These are phyloP conservation scores for Lepidurus arcticus DNA, from an alignment of 1,140 invertebrate species.

Conservation along the genomic window DNA sequence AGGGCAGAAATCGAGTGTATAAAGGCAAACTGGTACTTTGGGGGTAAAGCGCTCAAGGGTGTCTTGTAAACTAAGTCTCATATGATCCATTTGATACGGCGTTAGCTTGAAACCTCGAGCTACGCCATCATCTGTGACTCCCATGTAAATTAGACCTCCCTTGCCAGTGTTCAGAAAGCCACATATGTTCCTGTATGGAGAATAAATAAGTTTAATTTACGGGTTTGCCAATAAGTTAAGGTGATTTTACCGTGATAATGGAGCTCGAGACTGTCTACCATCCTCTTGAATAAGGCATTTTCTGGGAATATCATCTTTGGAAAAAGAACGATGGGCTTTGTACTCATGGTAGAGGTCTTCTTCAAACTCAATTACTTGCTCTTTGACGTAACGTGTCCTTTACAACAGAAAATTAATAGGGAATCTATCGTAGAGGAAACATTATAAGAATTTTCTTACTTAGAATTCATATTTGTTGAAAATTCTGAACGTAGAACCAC, in stretches of 20 bases:
- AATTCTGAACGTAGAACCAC: too few relatives aligned
- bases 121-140: conserved; percentile 43
- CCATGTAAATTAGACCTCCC: conserved; percentile 44
- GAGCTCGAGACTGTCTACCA: background rate
- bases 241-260: conserved; percentile 23
- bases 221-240: too few relatives aligned
- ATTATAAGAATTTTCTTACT: too few relatives aligned
- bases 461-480: too few relatives aligned
- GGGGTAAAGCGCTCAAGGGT: conserved; percentile 23
- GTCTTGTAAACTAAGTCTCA: conserved; percentile 41
- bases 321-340: conserved; percentile 26
- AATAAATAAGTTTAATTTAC: background rate
- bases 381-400: conserved; percentile 17
- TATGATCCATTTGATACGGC: conserved; percentile 44
- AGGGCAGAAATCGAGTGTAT: background rate
- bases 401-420: too few relatives aligned
- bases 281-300: background rate
- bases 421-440: too few relatives aligned
- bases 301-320: conserved; percentile 19
- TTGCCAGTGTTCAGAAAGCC: conserved; percentile 45
- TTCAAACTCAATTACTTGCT: background rate
- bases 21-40: background rate
- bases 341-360: conserved; percentile 25
- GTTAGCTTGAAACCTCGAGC: conserved; percentile 43
- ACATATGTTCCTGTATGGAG: conserved; percentile 42